Evolutionary conservation across 2,113 vertebrate species (phyloP).

Genomic region (Coryphaenoides rupestris): DNA sequence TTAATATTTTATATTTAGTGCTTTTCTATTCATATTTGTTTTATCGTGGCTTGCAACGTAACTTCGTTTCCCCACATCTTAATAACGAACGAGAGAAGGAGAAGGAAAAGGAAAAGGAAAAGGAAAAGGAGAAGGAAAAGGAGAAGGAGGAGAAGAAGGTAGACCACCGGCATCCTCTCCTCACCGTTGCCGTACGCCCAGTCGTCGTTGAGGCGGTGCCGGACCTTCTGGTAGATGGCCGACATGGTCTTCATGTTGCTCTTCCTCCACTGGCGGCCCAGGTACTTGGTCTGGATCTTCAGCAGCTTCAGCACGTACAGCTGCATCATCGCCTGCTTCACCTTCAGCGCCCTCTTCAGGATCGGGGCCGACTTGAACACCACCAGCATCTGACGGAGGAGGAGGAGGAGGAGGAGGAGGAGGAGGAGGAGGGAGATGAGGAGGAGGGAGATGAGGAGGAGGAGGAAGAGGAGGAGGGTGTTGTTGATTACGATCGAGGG

Average conservation of each 20-base stretch:
- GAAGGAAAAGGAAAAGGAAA: no score
- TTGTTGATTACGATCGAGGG: not conserved
- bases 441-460: not conserved
- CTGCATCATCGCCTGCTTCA: constrained; percentile 97
- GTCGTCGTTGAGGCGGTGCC: constrained; percentile 95
- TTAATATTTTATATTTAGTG: no score
- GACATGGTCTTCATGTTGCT: constrained; percentile 99
- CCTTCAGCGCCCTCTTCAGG: constrained; percentile 92
- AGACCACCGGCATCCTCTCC: no score
- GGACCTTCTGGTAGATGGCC: constrained; percentile 96
- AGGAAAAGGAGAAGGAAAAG: no score
- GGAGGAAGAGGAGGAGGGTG: not conserved
- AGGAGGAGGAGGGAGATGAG: not conserved
- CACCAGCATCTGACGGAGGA: constrained; percentile 86
- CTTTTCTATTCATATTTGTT: no score
- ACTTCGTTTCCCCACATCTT: no score
- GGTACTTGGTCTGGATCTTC: constrained; percentile 96
- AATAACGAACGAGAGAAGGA: no score
- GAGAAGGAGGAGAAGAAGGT: no score
- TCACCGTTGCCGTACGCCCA: constrained; percentile 97
- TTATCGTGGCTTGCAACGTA: no score
- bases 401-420: not conserved
- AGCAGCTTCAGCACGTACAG: constrained; percentile 94
- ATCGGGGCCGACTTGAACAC: constrained; percentile 97
- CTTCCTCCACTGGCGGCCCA: constrained; percentile 97